Conservation (phyloP, 2,113 vertebrate genomes). For the Noturus placidus region DNA sequence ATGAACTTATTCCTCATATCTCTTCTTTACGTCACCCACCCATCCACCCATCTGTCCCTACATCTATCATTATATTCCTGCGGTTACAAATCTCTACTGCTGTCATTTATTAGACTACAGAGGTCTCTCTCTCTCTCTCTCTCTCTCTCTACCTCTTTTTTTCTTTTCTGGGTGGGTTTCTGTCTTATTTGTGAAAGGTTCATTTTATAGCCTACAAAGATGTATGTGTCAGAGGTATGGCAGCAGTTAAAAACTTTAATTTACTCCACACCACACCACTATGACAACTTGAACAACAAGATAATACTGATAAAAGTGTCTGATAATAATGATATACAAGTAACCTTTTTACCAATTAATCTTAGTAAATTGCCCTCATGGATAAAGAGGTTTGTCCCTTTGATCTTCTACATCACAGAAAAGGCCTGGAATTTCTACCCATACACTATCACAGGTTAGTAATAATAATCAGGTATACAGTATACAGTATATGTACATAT, state of each 20-base stretch:
- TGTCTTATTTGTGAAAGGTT: background rate
- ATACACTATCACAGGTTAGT: slow-evolving; percentile 77
- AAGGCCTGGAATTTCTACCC: slow-evolving; percentile 83
- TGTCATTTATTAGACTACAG: slow-evolving; percentile 44
- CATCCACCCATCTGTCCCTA: slow-evolving; percentile 3
- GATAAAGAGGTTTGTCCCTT: slow-evolving; percentile 71
- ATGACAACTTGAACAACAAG: background rate
- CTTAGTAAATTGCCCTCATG: slow-evolving; percentile 77
- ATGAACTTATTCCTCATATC: slow-evolving; percentile 22
- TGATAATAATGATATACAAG: background rate
- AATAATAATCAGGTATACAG: background rate
- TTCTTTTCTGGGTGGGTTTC: background rate
- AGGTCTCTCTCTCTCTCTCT: slow-evolving; percentile 47
- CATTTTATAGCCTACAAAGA: slow-evolving; percentile 17
- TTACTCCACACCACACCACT: background rate
- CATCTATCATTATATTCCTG: slow-evolving; percentile 40
- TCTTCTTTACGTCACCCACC: slow-evolving; percentile 13
- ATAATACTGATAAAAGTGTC: background rate
- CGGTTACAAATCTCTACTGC: slow-evolving; percentile 36
- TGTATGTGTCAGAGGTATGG: background rate
- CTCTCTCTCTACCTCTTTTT: slow-evolving; percentile 46
- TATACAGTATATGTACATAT: background rate
- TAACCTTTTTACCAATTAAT: slow-evolving; percentile 13
- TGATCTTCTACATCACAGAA: slow-evolving; percentile 77
- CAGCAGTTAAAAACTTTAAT: slow-evolving; percentile 10